These are phyloP conservation scores for Rhinogobius similis DNA, from an alignment of 2,113 vertebrate species.

Conservation along the genomic window DNA sequence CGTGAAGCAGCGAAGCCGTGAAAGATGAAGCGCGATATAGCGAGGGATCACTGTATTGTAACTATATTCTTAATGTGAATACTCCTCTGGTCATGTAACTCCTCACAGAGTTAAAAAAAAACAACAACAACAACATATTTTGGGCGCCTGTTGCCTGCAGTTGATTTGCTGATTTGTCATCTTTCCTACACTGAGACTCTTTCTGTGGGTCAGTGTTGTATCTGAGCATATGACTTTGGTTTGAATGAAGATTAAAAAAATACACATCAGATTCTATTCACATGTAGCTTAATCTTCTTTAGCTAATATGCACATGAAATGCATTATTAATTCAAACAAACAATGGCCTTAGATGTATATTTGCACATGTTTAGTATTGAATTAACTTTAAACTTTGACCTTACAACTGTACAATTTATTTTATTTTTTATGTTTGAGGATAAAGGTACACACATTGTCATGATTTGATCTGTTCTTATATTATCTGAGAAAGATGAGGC, in stretches of 20 bases:
- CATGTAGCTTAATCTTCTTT: neutral
- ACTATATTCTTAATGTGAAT: neutral
- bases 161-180: conserved; percentile 14
- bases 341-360: too few relatives aligned
- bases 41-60: too few relatives aligned
- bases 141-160: neutral
- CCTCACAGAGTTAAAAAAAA: neutral
- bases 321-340: neutral
- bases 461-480: too few relatives aligned
- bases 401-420: too few relatives aligned
- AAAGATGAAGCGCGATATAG: too few relatives aligned
- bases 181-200: conserved; percentile 13
- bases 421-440: too few relatives aligned
- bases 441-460: too few relatives aligned
- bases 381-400: too few relatives aligned
- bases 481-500: too few relatives aligned
- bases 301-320: neutral
- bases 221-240: conserved; percentile 53
- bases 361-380: too few relatives aligned
- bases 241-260: neutral
- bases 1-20: too few relatives aligned
- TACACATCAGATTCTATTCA: neutral
- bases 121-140: neutral
- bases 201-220: conserved; percentile 27
- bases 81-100: neutral